Evolutionary conservation across 2,113 vertebrate species (phyloP), one percentile per base, ranked within the genome.

Genomic region (Tretioscincus oriximinensis): DNA sequence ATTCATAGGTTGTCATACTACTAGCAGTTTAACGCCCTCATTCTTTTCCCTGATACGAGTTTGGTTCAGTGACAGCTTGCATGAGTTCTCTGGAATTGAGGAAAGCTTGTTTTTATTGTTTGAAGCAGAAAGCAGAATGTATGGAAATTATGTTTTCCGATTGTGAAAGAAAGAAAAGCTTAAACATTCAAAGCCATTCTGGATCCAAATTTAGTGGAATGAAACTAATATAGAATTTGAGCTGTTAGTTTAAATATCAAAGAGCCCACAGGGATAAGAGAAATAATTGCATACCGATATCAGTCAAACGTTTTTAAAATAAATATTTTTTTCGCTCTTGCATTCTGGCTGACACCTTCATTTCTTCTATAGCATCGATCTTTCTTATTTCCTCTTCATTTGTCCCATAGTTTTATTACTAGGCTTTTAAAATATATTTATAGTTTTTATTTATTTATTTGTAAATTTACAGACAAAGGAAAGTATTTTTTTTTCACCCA

Each of bases 291-390:
- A 9, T 18, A n/a, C 77, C 84, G 63, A 54, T 86, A 14, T 77
- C 60, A 75, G 54, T 84, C 31, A 47, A 82, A 4, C 5, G 9
- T 45, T n/a, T 29, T 73, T 81, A 51, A 24, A 26, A n/a, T 26
- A 76, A 24, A 29, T 21, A 81, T 35, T 61, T 21, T 79, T 78
- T 70, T 69, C 31, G n/a, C 35, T 58, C 20, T 68, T 69, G 12
- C 2, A n/a, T 88, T 76, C 81, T 81, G 71, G 88, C 35, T 83
- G 87, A 78, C 60, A 88, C 45, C 29, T 66, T 61, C 70, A 78
- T 76, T 11, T 64, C 81, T n/a, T 47, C 22, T 58, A 35, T 86
- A 58, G 9, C 61, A 79, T 28, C 71, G 65, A 69, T 78, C 8
- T 28, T 64, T 26, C n/a, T 22, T 69, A 79, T 79, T 79, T 71